phyloP scores from a whole-genome alignment of 2,113 vertebrate genomes.

The Etheostoma cragini region DNA sequence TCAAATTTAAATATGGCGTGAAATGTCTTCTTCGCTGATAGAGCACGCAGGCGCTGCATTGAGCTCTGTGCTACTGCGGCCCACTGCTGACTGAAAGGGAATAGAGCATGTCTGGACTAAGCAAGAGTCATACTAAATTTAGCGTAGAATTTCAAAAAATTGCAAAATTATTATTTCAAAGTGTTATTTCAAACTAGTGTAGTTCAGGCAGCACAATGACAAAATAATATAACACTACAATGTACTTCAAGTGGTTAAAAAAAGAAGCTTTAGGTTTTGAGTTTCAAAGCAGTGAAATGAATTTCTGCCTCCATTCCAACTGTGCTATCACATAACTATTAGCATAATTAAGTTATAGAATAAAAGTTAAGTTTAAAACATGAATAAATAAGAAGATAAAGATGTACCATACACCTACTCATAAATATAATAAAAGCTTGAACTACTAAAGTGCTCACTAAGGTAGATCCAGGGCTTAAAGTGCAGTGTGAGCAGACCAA shows the following conservation, averaged over 20 bases:
- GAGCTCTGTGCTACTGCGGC: conserved; percentile 13
- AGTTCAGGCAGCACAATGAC: neutral
- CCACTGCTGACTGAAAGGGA: conserved; percentile 6
- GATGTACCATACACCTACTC: too few species aligned
- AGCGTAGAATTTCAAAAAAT: neutral
- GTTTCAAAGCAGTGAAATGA: too few species aligned
- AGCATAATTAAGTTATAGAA: too few species aligned
- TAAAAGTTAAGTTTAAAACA: too few species aligned
- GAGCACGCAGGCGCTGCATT: rapidly evolving
- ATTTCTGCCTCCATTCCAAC: too few species aligned
- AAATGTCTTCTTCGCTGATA: neutral
- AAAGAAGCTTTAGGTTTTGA: neutral
- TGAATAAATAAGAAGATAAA: too few species aligned
- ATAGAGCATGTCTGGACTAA: neutral
- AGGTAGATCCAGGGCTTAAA: too few species aligned
- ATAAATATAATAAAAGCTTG: too few species aligned
- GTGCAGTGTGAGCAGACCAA: too few species aligned
- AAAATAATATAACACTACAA: neutral
- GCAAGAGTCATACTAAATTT: neutral
- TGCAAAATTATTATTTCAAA: neutral
- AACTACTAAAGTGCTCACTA: too few species aligned
- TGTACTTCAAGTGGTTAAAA: neutral
- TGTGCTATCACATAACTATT: too few species aligned
- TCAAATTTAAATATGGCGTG: neutral
- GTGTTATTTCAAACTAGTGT: neutral